These are phyloP conservation scores for Turdus rufiventris DNA, from an alignment of 2,113 vertebrate genomes.

Conservation along the genomic window DNA sequence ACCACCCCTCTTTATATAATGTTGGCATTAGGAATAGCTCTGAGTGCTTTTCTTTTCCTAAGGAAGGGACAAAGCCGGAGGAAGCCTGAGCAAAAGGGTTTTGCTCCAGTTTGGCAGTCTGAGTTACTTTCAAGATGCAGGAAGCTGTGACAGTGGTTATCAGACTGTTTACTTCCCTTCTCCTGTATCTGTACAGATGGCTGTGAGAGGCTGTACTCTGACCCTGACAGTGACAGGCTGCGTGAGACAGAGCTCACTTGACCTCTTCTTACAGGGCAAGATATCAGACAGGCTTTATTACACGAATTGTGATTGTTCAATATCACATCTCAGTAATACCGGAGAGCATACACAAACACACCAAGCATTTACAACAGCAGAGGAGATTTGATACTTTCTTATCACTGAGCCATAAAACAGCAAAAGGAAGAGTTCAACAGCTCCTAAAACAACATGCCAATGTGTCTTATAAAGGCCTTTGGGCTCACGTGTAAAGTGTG, in stretches of 20 bases:
- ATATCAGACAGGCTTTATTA: neutral
- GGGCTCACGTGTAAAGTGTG: neutral
- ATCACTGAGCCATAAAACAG: neutral
- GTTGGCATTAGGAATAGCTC: neutral
- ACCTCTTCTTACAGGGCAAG: neutral
- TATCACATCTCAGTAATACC: neutral
- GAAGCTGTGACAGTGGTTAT: neutral
- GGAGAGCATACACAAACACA: neutral
- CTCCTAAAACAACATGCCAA: neutral
- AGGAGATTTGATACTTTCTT: neutral
- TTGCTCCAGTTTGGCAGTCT: neutral
- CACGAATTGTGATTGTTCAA: neutral
- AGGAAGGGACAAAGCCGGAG: neutral
- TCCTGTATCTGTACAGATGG: neutral
- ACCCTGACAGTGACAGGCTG: neutral
- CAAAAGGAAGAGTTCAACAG: neutral
- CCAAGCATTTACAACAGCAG: neutral
- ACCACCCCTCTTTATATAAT: neutral
- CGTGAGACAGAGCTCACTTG: neutral
- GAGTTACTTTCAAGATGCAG: constrained; percentile 42
- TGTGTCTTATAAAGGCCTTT: neutral
- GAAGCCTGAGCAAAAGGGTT: neutral
- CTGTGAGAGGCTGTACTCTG: neutral
- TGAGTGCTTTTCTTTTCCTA: neutral
- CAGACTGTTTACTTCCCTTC: constrained; percentile 42